Evolutionary conservation across 2,888 invertebrate species (phyloP).

Genomic region (Rhodophaea formosa): DNA sequence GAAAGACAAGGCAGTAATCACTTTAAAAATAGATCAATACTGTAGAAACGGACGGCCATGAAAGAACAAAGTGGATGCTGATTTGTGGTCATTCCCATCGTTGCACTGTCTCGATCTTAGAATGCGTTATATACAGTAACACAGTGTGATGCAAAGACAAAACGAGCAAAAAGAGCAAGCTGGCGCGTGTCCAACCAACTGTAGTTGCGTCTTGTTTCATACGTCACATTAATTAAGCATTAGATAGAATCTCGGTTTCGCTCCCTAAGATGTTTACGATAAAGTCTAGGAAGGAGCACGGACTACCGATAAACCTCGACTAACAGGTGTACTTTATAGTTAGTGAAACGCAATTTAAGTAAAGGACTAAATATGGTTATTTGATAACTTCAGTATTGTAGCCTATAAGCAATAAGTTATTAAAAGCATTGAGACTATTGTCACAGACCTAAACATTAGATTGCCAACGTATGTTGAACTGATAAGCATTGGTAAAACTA

Average conservation of each 20-base stretch:
- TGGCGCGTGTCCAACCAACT: constrained; percentile 73
- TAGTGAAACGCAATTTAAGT: constrained; percentile 5
- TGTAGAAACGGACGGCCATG: constrained; percentile 58
- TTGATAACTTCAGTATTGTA: background rate
- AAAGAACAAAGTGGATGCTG: constrained; percentile 73
- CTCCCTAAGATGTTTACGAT: constrained; percentile 49
- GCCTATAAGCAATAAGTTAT: too few relatives aligned
- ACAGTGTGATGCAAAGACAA: constrained; percentile 38
- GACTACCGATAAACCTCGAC: constrained; percentile 33
- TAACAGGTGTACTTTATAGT: constrained; percentile 36
- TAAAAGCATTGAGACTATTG: too few relatives aligned
- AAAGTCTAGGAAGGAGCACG: constrained; percentile 41
- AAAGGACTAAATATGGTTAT: background rate
- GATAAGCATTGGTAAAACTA: too few relatives aligned
- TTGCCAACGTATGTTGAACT: too few relatives aligned
- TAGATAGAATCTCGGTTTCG: constrained; percentile 60
- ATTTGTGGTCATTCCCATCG: constrained; percentile 63
- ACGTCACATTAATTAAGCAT: constrained; percentile 74
- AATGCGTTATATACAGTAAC: constrained; percentile 26
- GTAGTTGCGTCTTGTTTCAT: constrained; percentile 65
- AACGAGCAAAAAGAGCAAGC: constrained; percentile 62
- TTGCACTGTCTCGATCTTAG: constrained; percentile 61
- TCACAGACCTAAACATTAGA: too few relatives aligned
- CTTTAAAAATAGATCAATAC: constrained; percentile 62
- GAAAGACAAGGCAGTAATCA: constrained; percentile 58